A percentile compares a stretch with the other conserved stretches of the same genome.
These are phyloP conservation scores for Heteromurus nitidus DNA, from an alignment of 2,888 invertebrate genomes.

Conservation along the genomic window DNA sequence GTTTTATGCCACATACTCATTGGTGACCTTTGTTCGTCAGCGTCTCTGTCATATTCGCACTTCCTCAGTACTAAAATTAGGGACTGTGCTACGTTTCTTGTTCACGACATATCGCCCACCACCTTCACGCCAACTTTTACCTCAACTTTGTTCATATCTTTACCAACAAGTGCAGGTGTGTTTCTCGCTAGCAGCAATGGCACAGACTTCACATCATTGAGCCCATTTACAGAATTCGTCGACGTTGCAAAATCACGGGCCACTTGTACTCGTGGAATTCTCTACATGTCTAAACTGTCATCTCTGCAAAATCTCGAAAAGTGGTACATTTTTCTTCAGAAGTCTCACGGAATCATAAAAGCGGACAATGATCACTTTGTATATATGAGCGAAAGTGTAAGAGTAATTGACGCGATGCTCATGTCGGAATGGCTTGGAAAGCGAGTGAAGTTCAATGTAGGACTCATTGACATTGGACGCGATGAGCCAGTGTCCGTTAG, in stretches of 20 bases:
- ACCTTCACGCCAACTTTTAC: background rate
- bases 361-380: slow-evolving; percentile 64
- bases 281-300: background rate
- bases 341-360: slow-evolving; percentile 41
- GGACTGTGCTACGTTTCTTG: background rate
- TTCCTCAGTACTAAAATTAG: too few relatives aligned
- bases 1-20: too few relatives aligned
- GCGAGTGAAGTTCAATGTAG: slow-evolving; percentile 57
- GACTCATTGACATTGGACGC: too few relatives aligned
- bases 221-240: background rate
- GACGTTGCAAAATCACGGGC: background rate
- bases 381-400: slow-evolving; percentile 11
- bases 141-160: background rate
- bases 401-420: slow-evolving; percentile 27
- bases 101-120: background rate
- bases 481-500: too few relatives aligned
- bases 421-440: slow-evolving; percentile 20
- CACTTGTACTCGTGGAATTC: background rate
- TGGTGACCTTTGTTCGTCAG: too few relatives aligned
- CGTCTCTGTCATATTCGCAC: too few relatives aligned
- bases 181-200: background rate
- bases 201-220: background rate
- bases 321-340: background rate
- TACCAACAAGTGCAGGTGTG: background rate
- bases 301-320: background rate